Base-by-base conservation (phyloP, 2,888 invertebrate species). In the Caenorhabditis angaria region DNA sequence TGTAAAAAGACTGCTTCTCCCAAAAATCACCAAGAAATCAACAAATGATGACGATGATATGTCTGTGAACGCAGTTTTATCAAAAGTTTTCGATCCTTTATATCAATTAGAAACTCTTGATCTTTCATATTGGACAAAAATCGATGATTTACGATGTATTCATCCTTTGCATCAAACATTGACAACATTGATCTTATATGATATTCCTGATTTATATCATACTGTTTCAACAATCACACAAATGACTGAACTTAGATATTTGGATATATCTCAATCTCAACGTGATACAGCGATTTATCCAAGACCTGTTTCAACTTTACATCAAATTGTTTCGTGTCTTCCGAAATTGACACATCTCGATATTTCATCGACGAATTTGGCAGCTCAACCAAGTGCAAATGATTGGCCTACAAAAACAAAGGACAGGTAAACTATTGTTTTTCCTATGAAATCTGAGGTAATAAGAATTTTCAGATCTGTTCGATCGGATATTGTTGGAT, bases 351-450 rank as follows among this genome's bases (percentile, higher is more conserved):
- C 91, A 51, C 93, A 93, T 27, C 89, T 97, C 82, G 97, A 97
- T 89, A 94, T 97, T 87, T 95, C 96, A 3, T 95, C 95, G 18
- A 97, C 97, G 22, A 96, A 97, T 90, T 90, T 97, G 77, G 94
- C 95, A 50, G 94, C 95, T 0, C 75, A 82, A 18, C 83, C 24
- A 94, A 74, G 61, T 27, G 69, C 82, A 12, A 95, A 0, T 90
- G 95, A 56, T 58, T 77, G 76, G 65, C 78, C 80, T 18, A 47
- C 28, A 4, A 59, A 59, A 25, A 59, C 24, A n/a, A 25, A 18
- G 24, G 22, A 59, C 22, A 27, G 28, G 32, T 32, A 32, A 5
- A 8, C 6, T 32, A 32, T 10, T 8, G 6, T 32, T 10, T 8
- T 32, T 14, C 24, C 24, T 28, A 10, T 4, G 8, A 10, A 54